Evolutionary conservation across 1,140 invertebrate species (phyloP).

Genomic region (Halictus rubicundus): DNA sequence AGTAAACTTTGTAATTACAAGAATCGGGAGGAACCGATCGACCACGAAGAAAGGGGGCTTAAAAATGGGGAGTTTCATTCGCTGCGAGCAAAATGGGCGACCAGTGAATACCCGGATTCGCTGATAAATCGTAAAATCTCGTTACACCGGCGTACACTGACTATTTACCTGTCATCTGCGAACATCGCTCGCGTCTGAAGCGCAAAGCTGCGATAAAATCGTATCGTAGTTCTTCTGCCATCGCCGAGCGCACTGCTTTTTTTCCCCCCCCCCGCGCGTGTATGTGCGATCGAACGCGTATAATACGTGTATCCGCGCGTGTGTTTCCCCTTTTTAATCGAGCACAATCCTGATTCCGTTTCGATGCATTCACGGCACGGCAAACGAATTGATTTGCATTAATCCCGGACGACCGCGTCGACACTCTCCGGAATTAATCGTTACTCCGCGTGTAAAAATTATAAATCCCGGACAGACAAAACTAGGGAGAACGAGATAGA

Average conservation of each 20-base stretch:
- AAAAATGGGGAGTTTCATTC: too few species aligned
- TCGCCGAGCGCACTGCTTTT: neutral
- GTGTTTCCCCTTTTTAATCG: neutral
- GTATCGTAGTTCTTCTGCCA: neutral
- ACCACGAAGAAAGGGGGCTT: too few species aligned
- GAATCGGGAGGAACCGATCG: too few species aligned
- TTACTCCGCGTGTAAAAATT: neutral
- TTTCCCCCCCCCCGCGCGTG: too few species aligned
- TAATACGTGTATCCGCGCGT: too few species aligned
- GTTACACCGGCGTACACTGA: too few species aligned
- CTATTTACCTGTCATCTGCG: neutral
- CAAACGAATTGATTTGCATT: constrained; percentile 18
- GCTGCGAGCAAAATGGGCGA: too few species aligned
- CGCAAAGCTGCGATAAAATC: neutral
- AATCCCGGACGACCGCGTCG: neutral
- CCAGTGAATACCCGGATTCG: too few species aligned
- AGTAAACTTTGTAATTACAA: too few species aligned
- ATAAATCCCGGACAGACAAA: neutral
- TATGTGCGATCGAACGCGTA: neutral
- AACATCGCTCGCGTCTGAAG: neutral
- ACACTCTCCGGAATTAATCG: constrained; percentile 8
- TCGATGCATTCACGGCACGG: neutral
- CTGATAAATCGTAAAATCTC: too few species aligned
- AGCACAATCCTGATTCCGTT: neutral
- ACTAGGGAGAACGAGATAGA: neutral